Evolutionary conservation across 2,888 invertebrate species (phyloP), one percentile per base, ranked within the genome.

Genomic region (Trissolcus brochymenae): DNA sequence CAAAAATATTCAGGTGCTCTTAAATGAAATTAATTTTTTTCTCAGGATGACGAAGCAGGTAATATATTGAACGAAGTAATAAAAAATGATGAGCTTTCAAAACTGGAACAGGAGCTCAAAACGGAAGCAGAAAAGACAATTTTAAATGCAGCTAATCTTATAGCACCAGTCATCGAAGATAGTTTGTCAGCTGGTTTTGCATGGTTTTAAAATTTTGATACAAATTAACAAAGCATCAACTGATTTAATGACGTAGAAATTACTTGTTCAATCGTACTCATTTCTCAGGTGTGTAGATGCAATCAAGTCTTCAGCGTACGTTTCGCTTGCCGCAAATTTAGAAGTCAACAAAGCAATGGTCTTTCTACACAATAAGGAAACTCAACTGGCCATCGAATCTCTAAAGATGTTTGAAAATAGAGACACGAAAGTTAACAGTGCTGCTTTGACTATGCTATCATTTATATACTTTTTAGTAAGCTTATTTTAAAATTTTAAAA

Each of bases 261-360:
- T n/a, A n/a, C n/a, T 16, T 49, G 1, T 49, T 49, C 4, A 41
- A n/a, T 13, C 2, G 4, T n/a, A 2, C 4, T n/a, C 41, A 41
- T 43, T 62, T 56, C 62, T 11, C 21, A 98, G 98, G 98, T 99
- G 99, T 89, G 96, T 98, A 62, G 97, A 98, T 82, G 94, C 95
- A 19, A 95, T 99, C 60, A 96, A 97, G 87, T 94, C 95, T 55
- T 97, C 98, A n/a, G 94, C 93, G 87, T 95, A 95, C 84, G 92
- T 94, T 43, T 92, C 93, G 87, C 91, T 96, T 79, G 97, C 95
- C 51, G 95, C 94, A 82, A 98, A 95, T 90, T 90, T 98, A 80
- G 97, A 98, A 90, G 94, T 97, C 79, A 96, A 96, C 89, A 97
- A 97, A 89, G 96, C 96, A 0, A 93, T 96, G 78, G 95, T 95